Evolutionary conservation across 2,888 invertebrate species (phyloP).

Genomic region (Subacronicta megacephala): DNA sequence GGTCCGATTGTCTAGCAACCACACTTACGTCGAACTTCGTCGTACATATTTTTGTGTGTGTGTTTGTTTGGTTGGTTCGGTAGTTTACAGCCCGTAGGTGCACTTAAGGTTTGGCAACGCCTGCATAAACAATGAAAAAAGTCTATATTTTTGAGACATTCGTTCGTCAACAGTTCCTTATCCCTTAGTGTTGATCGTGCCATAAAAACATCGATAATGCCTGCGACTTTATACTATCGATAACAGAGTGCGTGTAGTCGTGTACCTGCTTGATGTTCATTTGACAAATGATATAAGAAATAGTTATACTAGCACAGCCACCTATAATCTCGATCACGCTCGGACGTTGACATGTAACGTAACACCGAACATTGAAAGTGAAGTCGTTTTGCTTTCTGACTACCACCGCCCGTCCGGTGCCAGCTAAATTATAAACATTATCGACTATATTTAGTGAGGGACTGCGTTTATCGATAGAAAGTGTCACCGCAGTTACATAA

Average conservation of each 20-base stretch:
- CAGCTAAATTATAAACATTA: slow-evolving; percentile 71
- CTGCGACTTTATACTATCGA: too few species aligned
- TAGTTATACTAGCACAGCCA: slow-evolving; percentile 16
- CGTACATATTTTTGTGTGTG: too few species aligned
- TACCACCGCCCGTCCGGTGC: slow-evolving; percentile 56
- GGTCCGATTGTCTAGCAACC: too few species aligned
- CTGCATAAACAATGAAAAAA: too few species aligned
- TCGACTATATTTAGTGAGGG: slow-evolving; percentile 48
- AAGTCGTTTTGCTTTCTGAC: slow-evolving; percentile 85
- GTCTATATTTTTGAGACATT: too few species aligned
- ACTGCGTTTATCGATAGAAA: slow-evolving; percentile 67
- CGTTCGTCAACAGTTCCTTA: too few species aligned
- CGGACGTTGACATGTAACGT: slow-evolving; percentile 72
- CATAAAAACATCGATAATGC: too few species aligned
- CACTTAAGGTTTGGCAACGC: too few species aligned
- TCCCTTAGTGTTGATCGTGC: too few species aligned
- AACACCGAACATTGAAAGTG: slow-evolving; percentile 75
- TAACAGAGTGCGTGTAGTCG: not conserved
- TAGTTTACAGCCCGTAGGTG: too few species aligned
- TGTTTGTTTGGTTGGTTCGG: too few species aligned
- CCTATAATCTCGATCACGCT: slow-evolving; percentile 50
- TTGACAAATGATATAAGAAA: not conserved
- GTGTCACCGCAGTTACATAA: slow-evolving; percentile 44
- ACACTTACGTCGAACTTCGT: too few species aligned
- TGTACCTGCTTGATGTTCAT: not conserved